A percentile compares a stretch with the other conserved stretches of the same genome.
These are phyloP conservation scores for Ctenodactylus gundi DNA, from an alignment of 2,113 vertebrate genomes.

Conservation along the genomic window DNA sequence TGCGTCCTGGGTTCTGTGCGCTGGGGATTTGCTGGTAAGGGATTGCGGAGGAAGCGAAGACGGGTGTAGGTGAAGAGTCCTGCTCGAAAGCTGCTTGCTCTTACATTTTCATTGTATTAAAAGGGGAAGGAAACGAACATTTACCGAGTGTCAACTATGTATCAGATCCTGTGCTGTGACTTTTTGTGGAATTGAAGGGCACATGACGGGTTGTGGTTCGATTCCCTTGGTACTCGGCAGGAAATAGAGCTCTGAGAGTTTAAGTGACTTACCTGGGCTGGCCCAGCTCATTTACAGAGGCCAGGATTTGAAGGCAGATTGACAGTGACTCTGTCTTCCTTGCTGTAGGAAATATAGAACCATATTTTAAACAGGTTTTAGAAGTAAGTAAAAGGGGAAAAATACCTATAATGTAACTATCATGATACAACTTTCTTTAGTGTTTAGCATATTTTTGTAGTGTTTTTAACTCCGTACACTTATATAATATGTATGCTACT, in stretches of 20 bases:
- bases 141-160: not conserved
- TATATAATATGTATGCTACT: not conserved
- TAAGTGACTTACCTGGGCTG: not conserved
- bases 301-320: not conserved
- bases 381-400: not conserved
- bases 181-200: not conserved
- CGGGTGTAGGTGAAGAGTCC: not conserved
- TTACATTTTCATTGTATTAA: not conserved
- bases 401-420: not conserved
- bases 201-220: not conserved
- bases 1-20: not conserved
- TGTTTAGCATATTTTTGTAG: not conserved
- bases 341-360: not conserved
- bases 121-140: constrained; percentile 1
- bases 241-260: not conserved
- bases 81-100: not conserved
- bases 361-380: not conserved
- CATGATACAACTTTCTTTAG: not conserved
- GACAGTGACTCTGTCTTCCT: not conserved
- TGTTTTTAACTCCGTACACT: not conserved
- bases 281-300: not conserved
- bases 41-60: not conserved
- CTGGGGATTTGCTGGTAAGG: not conserved
- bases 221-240: not conserved
- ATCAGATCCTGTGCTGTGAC: constrained; percentile 11